Percentiles rank a stretch among this genome's conserved stretches.
These are phyloP conservation scores for Aegotheles bennettii DNA, from an alignment of 2,113 vertebrate genomes.

Conservation along the genomic window DNA sequence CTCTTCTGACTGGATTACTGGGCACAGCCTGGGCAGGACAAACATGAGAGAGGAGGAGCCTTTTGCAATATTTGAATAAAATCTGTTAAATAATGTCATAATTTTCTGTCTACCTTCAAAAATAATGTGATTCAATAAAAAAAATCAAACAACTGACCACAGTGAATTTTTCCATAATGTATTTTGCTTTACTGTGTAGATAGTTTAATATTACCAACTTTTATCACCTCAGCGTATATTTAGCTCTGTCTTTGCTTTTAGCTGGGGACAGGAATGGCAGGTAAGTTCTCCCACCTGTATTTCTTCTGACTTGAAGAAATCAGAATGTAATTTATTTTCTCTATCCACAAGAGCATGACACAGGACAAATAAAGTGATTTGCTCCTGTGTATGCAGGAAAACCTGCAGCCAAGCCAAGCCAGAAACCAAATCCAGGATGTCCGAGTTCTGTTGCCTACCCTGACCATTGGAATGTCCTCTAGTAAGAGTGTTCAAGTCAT, in stretches of 20 bases:
- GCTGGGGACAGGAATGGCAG: not conserved
- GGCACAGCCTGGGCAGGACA: not conserved
- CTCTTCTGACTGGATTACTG: not conserved
- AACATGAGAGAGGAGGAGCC: not conserved
- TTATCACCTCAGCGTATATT: not conserved
- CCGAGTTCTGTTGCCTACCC: not conserved
- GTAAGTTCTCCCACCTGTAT: not conserved
- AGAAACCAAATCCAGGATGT: not conserved
- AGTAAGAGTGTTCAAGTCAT: not conserved
- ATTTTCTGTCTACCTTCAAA: not conserved
- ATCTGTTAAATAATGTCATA: not conserved
- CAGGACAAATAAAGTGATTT: not conserved
- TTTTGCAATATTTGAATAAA: not conserved
- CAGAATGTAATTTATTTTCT: not conserved
- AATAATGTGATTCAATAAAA: not conserved
- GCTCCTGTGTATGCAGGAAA: not conserved
- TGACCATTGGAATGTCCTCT: not conserved
- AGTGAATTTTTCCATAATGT: not conserved
- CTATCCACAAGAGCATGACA: not conserved
- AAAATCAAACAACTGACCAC: not conserved
- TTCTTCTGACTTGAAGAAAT: not conserved
- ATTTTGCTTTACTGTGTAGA: not conserved
- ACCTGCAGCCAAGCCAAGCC: not conserved
- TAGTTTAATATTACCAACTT: not conserved
- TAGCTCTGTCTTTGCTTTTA: not conserved